Evolutionary conservation across 2,797 vertebrate genomes (phyloP).

Genomic region (Tenualosa ilisha): DNA sequence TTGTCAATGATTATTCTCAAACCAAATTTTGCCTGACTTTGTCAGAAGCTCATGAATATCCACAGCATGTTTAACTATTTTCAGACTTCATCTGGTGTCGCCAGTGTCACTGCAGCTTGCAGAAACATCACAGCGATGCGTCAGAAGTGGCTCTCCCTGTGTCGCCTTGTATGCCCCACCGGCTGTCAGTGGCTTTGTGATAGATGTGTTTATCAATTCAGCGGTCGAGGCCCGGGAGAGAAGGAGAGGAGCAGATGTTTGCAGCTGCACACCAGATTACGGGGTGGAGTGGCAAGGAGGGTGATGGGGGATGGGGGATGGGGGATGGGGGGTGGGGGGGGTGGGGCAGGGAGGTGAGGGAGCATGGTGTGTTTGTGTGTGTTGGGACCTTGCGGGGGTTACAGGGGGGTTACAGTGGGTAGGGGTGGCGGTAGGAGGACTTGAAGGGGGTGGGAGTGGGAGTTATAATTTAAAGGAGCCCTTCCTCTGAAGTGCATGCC

Average conservation of each 20-base stretch:
- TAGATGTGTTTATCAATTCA: slow-evolving; percentile 78
- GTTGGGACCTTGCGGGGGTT: slow-evolving; percentile 54
- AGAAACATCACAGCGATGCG: slow-evolving; percentile 49
- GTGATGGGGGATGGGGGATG: slow-evolving; percentile 53
- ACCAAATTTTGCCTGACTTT: background rate
- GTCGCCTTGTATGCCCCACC: slow-evolving; percentile 56
- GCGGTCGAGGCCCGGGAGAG: slow-evolving; percentile 62
- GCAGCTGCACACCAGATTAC: slow-evolving; percentile 83
- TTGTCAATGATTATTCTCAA: slow-evolving; percentile 9
- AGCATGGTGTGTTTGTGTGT: slow-evolving; percentile 51
- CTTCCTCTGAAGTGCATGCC: slow-evolving; percentile 83
- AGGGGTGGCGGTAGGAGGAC: slow-evolving; percentile 60
- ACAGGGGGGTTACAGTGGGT: slow-evolving; percentile 68
- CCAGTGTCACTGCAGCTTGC: background rate
- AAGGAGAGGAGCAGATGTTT: slow-evolving; percentile 74
- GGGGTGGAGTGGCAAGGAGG: slow-evolving; percentile 72
- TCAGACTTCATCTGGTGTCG: background rate
- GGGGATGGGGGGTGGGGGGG: background rate
- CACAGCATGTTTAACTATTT: background rate
- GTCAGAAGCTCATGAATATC: slow-evolving; percentile 22
- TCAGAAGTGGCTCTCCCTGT: slow-evolving; percentile 57
- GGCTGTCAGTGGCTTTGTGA: slow-evolving; percentile 70
- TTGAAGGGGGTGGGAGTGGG: slow-evolving; percentile 52
- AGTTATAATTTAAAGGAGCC: slow-evolving; percentile 79
- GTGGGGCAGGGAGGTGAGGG: slow-evolving; percentile 42